phyloP scores from a whole-genome alignment of 2,113 vertebrate species.

The Phrynocephalus versicolor region DNA sequence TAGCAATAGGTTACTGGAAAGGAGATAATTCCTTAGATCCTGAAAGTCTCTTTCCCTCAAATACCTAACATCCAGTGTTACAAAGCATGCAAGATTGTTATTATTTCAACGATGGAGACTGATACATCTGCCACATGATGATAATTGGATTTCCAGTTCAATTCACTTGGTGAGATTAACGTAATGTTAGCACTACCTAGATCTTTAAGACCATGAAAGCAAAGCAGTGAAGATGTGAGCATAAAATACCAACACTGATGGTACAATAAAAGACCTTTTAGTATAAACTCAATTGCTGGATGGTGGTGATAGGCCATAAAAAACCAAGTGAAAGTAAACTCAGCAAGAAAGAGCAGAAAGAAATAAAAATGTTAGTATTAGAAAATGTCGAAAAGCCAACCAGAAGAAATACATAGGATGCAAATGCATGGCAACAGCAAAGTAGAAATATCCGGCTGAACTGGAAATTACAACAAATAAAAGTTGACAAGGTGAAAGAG shows the following conservation, averaged over 20 bases:
- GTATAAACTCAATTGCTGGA: not conserved
- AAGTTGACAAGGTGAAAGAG: conserved; percentile 34
- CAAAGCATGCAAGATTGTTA: too few relatives aligned
- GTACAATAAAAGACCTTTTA: not conserved
- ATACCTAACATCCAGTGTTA: too few relatives aligned
- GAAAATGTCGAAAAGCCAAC: too few relatives aligned
- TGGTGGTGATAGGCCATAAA: not conserved
- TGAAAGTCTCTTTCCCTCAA: too few relatives aligned
- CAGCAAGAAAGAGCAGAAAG: not conserved
- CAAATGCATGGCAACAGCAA: conserved; percentile 31
- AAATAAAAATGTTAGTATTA: conserved; percentile 15
- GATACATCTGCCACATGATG: not conserved
- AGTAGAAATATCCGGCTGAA: conserved; percentile 22
- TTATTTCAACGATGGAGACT: not conserved
- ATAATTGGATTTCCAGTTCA: not conserved
- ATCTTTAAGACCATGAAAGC: conserved; percentile 1
- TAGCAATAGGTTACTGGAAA: too few relatives aligned
- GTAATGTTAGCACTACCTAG: not conserved
- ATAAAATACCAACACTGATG: not conserved
- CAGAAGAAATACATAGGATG: conserved; percentile 4
- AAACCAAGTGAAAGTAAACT: conserved; percentile 5
- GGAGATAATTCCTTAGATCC: too few relatives aligned
- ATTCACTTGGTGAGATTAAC: not conserved
- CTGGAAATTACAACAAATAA: conserved; percentile 53
- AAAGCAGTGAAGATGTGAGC: not conserved